Evolutionary conservation across 2,888 invertebrate species (phyloP).

Genomic region (Mycalesis mineus): DNA sequence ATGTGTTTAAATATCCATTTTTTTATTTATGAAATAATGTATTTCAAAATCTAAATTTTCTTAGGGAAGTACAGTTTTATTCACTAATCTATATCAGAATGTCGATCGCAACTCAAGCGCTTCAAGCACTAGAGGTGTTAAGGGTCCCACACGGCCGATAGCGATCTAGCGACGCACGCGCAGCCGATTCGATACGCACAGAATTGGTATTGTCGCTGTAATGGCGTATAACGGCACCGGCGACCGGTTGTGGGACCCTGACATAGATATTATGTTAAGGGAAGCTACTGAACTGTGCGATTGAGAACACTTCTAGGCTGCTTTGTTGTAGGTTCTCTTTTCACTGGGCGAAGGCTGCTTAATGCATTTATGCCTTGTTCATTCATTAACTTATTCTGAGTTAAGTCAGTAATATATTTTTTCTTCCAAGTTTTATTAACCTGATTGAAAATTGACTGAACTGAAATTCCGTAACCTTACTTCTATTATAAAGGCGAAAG

Average conservation of each 20-base stretch:
- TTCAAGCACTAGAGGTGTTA: constrained; percentile 16
- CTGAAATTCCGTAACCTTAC: no score
- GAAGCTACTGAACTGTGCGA: constrained; percentile 34
- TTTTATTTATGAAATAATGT: no score
- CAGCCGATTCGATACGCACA: constrained; percentile 50
- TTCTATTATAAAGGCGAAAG: no score
- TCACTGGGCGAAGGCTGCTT: constrained; percentile 1
- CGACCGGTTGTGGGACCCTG: constrained; percentile 31
- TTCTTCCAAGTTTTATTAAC: no score
- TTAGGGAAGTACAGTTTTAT: no score
- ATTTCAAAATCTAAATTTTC: no score
- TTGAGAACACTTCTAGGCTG: constrained; percentile 12
- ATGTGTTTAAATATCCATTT: no score
- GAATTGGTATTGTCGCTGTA: constrained; percentile 47
- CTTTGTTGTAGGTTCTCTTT: constrained; percentile 10
- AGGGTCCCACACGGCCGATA: constrained; percentile 33
- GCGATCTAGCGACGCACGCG: constrained; percentile 43
- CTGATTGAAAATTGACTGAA: no score
- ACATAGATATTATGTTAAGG: constrained; percentile 32
- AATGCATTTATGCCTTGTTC: neutral
- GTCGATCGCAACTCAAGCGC: neutral
- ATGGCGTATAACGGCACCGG: constrained; percentile 46
- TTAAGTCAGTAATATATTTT: neutral
- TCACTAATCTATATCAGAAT: no score
- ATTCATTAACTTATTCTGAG: neutral